Evolutionary conservation across 2,797 vertebrate species (phyloP), one percentile per base, ranked within the genome.

Genomic region (Ctenopoma kingsleyae): DNA sequence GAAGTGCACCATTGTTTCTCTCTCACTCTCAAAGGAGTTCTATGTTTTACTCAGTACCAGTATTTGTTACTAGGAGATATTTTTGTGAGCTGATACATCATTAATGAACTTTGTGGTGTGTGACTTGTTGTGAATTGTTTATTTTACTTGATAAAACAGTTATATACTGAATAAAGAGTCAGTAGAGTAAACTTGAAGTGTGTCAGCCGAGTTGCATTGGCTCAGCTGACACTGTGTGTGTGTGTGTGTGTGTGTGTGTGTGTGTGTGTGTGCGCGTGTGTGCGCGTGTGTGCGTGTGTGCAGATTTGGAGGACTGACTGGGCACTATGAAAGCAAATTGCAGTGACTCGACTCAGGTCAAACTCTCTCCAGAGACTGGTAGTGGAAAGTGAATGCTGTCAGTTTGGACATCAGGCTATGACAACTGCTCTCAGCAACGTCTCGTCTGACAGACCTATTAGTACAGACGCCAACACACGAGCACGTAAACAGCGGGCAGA

Each of bases 351-450:
- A 83, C 79, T 86, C 83, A 51, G 87, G 87, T 92, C 92, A 92
- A 88, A 82, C 74, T 59, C 43, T 86, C 89, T 81, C 89, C 59
- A 3, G 87, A 83, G 90, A 86, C 78, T 68, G 53, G 64, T 83
- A 90, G 91, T 87, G 90, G 91, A 87, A 91, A 89, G 88, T 86
- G 83, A 92, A 80, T 63, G 77, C 74, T 92, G 90, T 89, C 89
- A 90, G 84, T 86, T 85, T 88, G 82, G 81, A 86, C 86, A 79
- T 58, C 13, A 51, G 79, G 74, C 84, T 78, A 55, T 84, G 86
- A 92, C 91, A 89, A 90, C 89, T 85, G 87, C 86, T 90, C 78
- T 91, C 87, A 91, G 76, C 91, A 81, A 75, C 82, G 73, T 85
- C 87, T 91, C 85, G 76, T 75, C 84, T 89, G 85, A 90, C 89